Evolutionary conservation across 2,888 invertebrate species (phyloP).

Genomic region (Agriopis aurantiaria): DNA sequence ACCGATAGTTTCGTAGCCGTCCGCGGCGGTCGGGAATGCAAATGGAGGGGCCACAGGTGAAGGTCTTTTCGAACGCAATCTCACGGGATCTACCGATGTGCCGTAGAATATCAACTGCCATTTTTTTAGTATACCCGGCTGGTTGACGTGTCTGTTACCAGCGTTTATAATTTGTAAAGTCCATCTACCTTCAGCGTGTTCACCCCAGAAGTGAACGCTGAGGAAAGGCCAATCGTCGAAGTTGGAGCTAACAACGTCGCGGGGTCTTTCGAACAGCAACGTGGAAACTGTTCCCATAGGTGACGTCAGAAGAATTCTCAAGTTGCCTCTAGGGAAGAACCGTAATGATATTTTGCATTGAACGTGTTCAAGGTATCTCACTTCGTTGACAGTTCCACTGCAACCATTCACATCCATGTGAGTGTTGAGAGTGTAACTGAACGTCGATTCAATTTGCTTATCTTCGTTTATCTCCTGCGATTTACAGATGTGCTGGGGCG

Average conservation of each 20-base stretch:
- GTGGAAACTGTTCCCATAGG: slow-evolving; percentile 98
- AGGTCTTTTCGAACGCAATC: slow-evolving; percentile 88
- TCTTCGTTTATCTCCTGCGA: slow-evolving; percentile 95
- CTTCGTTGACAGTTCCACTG: slow-evolving; percentile 94
- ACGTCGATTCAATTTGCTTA: slow-evolving; percentile 91
- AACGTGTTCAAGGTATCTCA: slow-evolving; percentile 97
- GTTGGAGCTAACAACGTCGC: slow-evolving; percentile 96
- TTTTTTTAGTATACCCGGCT: slow-evolving; percentile 94
- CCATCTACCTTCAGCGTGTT: slow-evolving; percentile 95
- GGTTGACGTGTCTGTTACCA: slow-evolving; percentile 93
- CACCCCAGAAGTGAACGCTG: slow-evolving; percentile 99
- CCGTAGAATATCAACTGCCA: slow-evolving; percentile 99
- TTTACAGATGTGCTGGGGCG: slow-evolving; percentile 98
- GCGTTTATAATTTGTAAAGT: slow-evolving; percentile 92
- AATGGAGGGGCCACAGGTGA: slow-evolving; percentile 85
- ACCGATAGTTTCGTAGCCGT: slow-evolving; percentile 87
- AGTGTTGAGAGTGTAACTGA: slow-evolving; percentile 91
- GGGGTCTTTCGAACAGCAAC: slow-evolving; percentile 95
- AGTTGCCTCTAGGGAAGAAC: slow-evolving; percentile 97
- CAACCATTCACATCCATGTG: slow-evolving; percentile 97
- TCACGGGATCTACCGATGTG: slow-evolving; percentile 94
- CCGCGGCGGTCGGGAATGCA: slow-evolving; percentile 89
- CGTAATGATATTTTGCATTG: slow-evolving; percentile 97
- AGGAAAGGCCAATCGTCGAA: slow-evolving; percentile 99
- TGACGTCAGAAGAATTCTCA: slow-evolving; percentile 94